phyloP scores from a whole-genome alignment of 2,797 vertebrate genomes.

The Anguilla anguilla region DNA sequence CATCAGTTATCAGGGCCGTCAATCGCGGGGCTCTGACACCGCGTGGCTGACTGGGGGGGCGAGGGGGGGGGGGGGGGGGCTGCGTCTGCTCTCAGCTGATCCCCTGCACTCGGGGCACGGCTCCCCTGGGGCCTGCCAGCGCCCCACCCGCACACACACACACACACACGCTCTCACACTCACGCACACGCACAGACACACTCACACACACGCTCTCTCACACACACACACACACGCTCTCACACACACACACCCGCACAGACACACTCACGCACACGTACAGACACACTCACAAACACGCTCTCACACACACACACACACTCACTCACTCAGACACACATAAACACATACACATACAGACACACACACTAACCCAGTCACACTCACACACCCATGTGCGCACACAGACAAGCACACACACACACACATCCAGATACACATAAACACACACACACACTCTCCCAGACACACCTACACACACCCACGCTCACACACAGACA shows the following conservation, averaged over 20 bases:
- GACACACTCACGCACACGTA: no score
- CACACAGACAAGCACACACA: neutral
- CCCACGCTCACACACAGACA: neutral
- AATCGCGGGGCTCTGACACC: neutral
- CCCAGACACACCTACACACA: neutral
- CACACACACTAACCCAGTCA: neutral
- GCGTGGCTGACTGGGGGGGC: neutral
- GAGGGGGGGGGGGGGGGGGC: neutral
- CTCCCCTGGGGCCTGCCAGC: neutral
- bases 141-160: no score
- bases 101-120: neutral
- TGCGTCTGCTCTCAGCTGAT: neutral
- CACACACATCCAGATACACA: neutral
- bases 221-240: no score
- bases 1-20: conserved; percentile 48
- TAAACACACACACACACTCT: conserved; percentile 26
- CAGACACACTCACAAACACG: no score
- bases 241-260: no score
- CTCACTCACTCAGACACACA: neutral
- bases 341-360: neutral
- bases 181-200: neutral
- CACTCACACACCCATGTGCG: no score
- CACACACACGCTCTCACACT: neutral
- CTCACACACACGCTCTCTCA: conserved; percentile 20
- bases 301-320: neutral